These are phyloP conservation scores for Lithophane socia DNA, from an alignment of 2,888 invertebrate genomes.

Conservation along the genomic window DNA sequence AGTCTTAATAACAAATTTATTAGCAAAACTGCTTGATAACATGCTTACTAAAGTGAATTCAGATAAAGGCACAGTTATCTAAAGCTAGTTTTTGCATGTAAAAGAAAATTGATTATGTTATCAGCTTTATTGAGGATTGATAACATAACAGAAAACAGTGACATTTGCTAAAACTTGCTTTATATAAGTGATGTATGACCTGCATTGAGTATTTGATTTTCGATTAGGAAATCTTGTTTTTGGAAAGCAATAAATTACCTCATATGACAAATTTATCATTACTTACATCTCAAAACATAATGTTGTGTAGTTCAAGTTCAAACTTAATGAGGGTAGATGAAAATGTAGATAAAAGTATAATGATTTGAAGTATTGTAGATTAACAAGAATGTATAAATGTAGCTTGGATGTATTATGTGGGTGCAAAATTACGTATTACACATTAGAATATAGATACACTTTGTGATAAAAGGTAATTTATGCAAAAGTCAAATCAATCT, in stretches of 20 bases:
- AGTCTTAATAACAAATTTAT: slow-evolving; percentile 53
- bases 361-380: slow-evolving; percentile 56
- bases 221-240: slow-evolving; percentile 26
- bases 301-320: slow-evolving; percentile 28
- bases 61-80: slow-evolving; percentile 53
- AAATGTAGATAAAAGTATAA: slow-evolving; percentile 36
- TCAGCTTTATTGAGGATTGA: slow-evolving; percentile 54
- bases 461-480: slow-evolving; percentile 68
- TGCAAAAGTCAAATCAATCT: slow-evolving; percentile 45
- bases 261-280: slow-evolving; percentile 51
- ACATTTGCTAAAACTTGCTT: slow-evolving; percentile 50
- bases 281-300: slow-evolving; percentile 17
- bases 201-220: slow-evolving; percentile 48
- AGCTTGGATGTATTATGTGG: slow-evolving; percentile 40
- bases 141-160: slow-evolving; percentile 23
- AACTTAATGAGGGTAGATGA: slow-evolving; percentile 29
- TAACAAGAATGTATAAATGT: slow-evolving; percentile 40
- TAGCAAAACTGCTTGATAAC: slow-evolving; percentile 48
- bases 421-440: slow-evolving; percentile 35
- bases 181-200: slow-evolving; percentile 35
- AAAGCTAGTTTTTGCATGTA: slow-evolving; percentile 53
- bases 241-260: slow-evolving; percentile 61
- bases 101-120: slow-evolving; percentile 55
- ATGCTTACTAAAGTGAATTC: slow-evolving; percentile 61
- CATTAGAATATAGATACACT: slow-evolving; percentile 26